phyloP scores from a whole-genome alignment of 2,888 invertebrate species.

The Hyposoter dolosus region DNA sequence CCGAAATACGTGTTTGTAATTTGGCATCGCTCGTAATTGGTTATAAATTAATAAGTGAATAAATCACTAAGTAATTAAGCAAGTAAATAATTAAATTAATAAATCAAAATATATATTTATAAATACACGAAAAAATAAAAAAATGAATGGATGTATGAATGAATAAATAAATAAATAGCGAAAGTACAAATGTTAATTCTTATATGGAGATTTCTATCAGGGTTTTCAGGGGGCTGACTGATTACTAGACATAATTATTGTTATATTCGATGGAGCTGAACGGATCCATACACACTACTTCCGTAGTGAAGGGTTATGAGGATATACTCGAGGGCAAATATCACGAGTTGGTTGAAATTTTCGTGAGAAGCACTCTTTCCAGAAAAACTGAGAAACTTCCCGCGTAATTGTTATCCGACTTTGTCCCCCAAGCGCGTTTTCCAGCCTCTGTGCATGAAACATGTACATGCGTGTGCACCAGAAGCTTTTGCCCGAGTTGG shows the following conservation, averaged over 20 bases:
- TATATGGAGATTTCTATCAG: too few species aligned
- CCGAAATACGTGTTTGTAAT: too few species aligned
- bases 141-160: too few species aligned
- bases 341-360: neutral
- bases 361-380: conserved; percentile 6
- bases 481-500: conserved; percentile 46
- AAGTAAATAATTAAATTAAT: too few species aligned
- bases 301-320: neutral
- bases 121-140: too few species aligned
- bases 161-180: too few species aligned
- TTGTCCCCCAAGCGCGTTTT: neutral
- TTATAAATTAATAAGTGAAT: too few species aligned
- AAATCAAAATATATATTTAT: too few species aligned
- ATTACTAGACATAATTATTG: neutral
- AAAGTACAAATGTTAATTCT: too few species aligned
- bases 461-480: conserved; percentile 26
- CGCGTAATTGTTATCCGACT: conserved; percentile 19
- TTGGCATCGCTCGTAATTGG: too few species aligned
- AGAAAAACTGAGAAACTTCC: conserved; percentile 37
- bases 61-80: too few species aligned
- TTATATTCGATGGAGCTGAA: conserved; percentile 22
- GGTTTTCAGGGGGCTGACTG: too few species aligned
- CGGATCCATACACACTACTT: neutral
- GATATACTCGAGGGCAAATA: conserved; percentile 5
- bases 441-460: neutral